Evolutionary conservation across 1,140 invertebrate genomes (phyloP), one percentile per base, ranked within the genome.

Genomic region (Drosophila mayri): DNA sequence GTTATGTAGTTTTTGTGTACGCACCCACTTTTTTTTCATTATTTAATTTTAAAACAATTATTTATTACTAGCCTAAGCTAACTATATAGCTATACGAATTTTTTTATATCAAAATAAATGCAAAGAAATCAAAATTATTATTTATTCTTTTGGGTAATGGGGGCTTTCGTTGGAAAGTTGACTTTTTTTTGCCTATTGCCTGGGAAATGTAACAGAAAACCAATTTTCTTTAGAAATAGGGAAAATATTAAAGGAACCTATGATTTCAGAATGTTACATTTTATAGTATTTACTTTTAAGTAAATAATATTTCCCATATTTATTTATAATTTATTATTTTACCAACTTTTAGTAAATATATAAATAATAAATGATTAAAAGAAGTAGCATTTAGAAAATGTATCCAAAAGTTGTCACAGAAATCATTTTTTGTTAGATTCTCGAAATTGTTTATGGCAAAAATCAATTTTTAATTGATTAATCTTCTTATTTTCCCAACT

Each of bases 1-100:
- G 88, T 91, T 91, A 91, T 91, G 88, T 91, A 91, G 88, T 91
- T 91, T 91, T 91, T 70, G 79, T 60, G 65, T 66, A 58, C 61
- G 16, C 50, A 54, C 3, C 40, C 4, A 22, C 57, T 76, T 88
- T 81, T 91, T 91, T 86, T 77, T 38, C 37, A 65, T 77, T 87
- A 84, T 83, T 88, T 83, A 80, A 55, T 66, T 61, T 68, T 87
- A 64, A 37, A 79, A 76, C 41, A 63, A 32, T 63, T 52, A 64
- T 49, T 77, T 63, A 63, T 47, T 50, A 71, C 8, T 58, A 64
- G 49, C 30, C 49, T 67, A 20, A 62, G 32, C 20, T 28, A 46
- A 57, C 43, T n/a, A 41, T 32, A 22, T 20, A 47, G 59, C 38
- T 44, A 57, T 52, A 9, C 1, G 1, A 16, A 1, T 3, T 37